phyloP scores from a whole-genome alignment of 1,140 invertebrate species.

The Pogonus chalceus region DNA sequence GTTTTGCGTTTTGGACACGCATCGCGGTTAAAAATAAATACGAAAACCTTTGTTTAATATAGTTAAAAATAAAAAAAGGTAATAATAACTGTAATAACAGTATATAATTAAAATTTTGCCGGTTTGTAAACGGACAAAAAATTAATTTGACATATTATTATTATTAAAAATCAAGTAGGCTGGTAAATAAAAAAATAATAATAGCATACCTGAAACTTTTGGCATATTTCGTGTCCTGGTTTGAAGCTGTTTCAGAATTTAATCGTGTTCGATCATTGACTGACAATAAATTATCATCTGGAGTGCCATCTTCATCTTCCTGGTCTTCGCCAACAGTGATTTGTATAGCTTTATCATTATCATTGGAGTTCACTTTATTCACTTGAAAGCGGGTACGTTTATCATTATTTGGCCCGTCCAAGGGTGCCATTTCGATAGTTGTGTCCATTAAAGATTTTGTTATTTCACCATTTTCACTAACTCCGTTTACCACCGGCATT shows the following conservation, averaged over 20 bases:
- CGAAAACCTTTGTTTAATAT: no score
- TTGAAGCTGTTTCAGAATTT: constrained; percentile 44
- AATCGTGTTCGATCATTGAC: constrained; percentile 34
- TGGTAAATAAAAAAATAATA: constrained; percentile 9
- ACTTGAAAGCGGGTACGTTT: constrained; percentile 32
- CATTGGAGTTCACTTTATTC: constrained; percentile 17
- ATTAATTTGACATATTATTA: no score
- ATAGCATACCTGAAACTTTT: constrained; percentile 60
- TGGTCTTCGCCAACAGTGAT: constrained; percentile 8
- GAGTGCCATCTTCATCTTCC: constrained; percentile 17
- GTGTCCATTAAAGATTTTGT: not conserved
- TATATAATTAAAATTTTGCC: no score
- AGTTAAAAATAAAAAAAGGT: no score
- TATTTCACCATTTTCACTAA: not conserved
- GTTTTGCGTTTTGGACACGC: no score
- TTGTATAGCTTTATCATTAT: constrained; percentile 2
- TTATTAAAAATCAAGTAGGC: no score
- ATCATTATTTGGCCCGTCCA: constrained; percentile 13
- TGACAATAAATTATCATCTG: constrained; percentile 22
- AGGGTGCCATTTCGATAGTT: not conserved
- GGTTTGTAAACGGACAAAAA: no score
- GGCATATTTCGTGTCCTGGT: constrained; percentile 61
- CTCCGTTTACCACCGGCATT: not conserved
- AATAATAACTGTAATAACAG: no score
- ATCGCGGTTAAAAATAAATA: no score